These are phyloP conservation scores for Poeciliopsis paucimaculata DNA, from an alignment of 2,797 vertebrate genomes.

Conservation along the genomic window DNA sequence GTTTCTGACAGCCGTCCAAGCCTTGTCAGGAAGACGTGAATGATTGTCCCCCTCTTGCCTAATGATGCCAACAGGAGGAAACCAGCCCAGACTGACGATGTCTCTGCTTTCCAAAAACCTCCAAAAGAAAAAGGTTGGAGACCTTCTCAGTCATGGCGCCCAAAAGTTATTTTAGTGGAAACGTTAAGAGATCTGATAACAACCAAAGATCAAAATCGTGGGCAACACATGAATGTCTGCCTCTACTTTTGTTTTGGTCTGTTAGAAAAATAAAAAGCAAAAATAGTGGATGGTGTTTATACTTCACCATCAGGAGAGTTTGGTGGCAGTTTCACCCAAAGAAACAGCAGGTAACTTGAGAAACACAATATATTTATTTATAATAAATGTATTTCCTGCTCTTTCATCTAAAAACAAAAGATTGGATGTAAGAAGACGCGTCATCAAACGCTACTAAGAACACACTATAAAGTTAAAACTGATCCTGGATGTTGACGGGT, in stretches of 20 bases:
- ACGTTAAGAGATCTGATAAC: not conserved
- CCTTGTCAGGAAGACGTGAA: not conserved
- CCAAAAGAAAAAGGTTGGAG: not conserved
- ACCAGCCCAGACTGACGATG: constrained; percentile 4
- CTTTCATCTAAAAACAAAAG: not conserved
- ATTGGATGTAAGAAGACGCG: not conserved
- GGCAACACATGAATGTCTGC: not conserved
- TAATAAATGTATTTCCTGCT: not conserved
- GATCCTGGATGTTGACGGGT: not conserved
- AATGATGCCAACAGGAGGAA: constrained; percentile 1
- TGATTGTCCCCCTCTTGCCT: not conserved
- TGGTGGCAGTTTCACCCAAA: constrained; percentile 9
- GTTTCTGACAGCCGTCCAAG: not conserved
- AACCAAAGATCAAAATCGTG: not conserved
- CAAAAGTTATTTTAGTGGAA: not conserved
- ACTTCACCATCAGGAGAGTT: not conserved
- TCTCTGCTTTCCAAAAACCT: not conserved
- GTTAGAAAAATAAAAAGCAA: not conserved
- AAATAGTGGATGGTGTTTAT: not conserved
- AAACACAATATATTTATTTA: not conserved
- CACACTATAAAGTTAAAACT: not conserved
- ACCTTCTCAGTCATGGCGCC: not conserved
- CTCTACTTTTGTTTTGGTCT: not conserved
- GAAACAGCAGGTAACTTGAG: not conserved
- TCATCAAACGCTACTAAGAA: not conserved